Percentiles rank a stretch among this genome's conserved stretches.
Evolutionary conservation across 2,113 vertebrate species (phyloP).

Genomic region (Ramphastos sulfuratus): DNA sequence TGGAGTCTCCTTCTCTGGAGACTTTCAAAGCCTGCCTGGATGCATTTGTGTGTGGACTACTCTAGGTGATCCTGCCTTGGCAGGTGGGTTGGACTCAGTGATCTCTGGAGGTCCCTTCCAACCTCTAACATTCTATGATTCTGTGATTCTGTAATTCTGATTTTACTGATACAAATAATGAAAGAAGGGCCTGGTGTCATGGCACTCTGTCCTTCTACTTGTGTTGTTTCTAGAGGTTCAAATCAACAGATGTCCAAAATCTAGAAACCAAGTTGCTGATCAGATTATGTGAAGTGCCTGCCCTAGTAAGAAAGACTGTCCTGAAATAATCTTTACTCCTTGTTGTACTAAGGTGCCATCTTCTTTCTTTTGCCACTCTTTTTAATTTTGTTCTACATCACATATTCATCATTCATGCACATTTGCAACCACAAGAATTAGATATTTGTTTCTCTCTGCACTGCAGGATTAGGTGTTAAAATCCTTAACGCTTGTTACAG

Average conservation of each 20-base stretch:
- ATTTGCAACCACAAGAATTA: background rate
- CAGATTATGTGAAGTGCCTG: background rate
- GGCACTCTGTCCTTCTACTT: background rate
- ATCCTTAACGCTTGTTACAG: background rate
- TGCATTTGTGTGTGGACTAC: no score
- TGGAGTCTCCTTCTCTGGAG: no score
- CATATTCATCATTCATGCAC: background rate
- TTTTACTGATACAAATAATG: background rate
- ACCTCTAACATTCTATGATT: no score
- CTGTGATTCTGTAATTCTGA: background rate
- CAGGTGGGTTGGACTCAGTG: no score
- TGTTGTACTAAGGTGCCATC: background rate
- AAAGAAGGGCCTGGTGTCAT: background rate
- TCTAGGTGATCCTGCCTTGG: no score
- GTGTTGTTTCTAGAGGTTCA: background rate
- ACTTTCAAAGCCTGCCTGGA: no score
- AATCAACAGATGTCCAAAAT: background rate
- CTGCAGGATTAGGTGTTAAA: background rate
- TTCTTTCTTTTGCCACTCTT: background rate
- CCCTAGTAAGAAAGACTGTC: background rate
- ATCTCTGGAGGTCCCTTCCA: no score
- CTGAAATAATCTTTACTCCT: background rate
- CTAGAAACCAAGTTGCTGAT: background rate
- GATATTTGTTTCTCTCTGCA: background rate
- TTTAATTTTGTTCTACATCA: background rate